phyloP scores from a whole-genome alignment of 2,113 vertebrate genomes.

The human (Homo sapiens) region DNA sequence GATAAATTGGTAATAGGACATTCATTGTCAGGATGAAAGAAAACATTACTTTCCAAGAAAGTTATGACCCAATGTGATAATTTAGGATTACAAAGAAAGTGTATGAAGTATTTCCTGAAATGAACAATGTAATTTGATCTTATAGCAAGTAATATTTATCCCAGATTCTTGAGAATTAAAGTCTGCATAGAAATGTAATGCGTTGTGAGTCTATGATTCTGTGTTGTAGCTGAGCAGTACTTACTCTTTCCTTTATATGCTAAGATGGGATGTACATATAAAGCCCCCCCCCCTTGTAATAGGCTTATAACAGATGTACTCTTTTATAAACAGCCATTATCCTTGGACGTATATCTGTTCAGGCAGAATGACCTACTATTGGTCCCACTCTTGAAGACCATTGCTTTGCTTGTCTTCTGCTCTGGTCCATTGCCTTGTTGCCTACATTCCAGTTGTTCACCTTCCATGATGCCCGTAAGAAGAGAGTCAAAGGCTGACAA shows the following conservation, averaged over 20 bases:
- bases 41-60: not conserved
- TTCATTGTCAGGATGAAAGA: constrained; percentile 2
- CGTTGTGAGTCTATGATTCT: not conserved
- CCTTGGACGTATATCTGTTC: not conserved
- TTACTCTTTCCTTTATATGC: not conserved
- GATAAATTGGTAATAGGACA: not conserved
- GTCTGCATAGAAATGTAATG: not conserved
- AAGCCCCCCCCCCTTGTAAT: fast-evolving
- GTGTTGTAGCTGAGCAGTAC: not conserved
- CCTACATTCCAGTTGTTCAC: constrained; percentile 25
- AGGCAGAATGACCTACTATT: not conserved
- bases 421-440: constrained; percentile 12
- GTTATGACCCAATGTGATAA: not conserved
- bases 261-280: not conserved
- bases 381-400: not conserved
- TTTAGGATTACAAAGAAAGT: not conserved
- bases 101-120: not conserved
- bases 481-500: constrained; percentile 58
- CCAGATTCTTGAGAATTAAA: not conserved
- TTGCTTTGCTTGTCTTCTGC: constrained; percentile 40
- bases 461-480: constrained; percentile 42
- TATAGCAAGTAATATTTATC: not conserved
- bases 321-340: not conserved
- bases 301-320: not conserved
- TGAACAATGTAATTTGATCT: not conserved